Evolutionary conservation across 2,888 invertebrate species (phyloP), one percentile per base, ranked within the genome.

Genomic region (Nomada hirtipes): DNA sequence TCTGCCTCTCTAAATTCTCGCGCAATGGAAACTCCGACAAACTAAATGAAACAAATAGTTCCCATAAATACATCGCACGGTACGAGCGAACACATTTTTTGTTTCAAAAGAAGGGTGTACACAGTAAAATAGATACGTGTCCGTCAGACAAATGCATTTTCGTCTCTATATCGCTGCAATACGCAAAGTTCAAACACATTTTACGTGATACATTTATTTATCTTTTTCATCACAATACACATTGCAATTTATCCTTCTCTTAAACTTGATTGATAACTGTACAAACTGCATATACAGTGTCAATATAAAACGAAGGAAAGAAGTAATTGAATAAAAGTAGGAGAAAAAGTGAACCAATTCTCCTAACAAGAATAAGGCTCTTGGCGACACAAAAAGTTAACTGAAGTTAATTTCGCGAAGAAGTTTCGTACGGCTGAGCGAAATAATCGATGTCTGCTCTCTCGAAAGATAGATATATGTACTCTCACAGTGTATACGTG

Each of bases 401-500:
- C 11, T 23, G 20, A 55, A 55, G 26, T 42, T 50, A 61, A 18
- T 26, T 60, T 36, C n/a, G 2, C 11, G n/a, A 23, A 42, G 15
- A 42, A 44, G 42, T 44, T 52, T 53, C 10, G 44, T 9, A 23
- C 20, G 15, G 20, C 64, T 44, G 67, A 71, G 67, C 61, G 67
- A 77, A 79, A 76, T 29, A 59, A 60, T 75, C 55, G 75, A 15
- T 53, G 64, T 15, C 4, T 7, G 67, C 36, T 36, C 15, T 18
- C 50, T 47, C 18, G 36, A 71, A 59, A 59, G 52, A 50, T 55
- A 57, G 50, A 68, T 60, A 52, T 1, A 4, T 15, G 20, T 65
- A 44, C 26, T 10, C 3, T 15, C n/a, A 3, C 9, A 10, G 57
- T 44, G 59, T 53, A n/a, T 42, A 63, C 53, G 61, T 63, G 53